Percentiles rank a stretch among this genome's conserved stretches.
phyloP scores from a whole-genome alignment of 2,888 invertebrate genomes.

The Ctenicera cuprea region DNA sequence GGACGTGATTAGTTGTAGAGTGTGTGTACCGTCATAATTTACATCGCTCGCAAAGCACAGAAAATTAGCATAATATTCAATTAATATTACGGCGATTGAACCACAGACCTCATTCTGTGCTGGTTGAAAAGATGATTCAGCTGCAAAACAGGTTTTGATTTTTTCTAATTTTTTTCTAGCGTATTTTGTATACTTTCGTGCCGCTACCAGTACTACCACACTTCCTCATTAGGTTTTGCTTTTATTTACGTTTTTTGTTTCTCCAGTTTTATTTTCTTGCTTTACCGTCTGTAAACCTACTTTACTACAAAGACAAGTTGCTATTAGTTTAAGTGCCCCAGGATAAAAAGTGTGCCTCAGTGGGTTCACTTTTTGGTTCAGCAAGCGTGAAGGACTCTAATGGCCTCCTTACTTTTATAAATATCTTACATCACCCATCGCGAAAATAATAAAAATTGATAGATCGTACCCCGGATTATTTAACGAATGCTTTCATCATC shows the following conservation, averaged over 20 bases:
- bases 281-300: constrained; percentile 28
- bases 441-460: constrained; percentile 48
- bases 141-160: constrained; percentile 6
- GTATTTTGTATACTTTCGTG: not conserved
- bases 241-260: not conserved
- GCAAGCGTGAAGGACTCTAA: constrained; percentile 12
- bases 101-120: constrained; percentile 8
- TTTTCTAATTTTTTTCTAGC: not conserved
- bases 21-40: constrained; percentile 19
- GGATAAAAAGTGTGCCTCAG: constrained; percentile 1
- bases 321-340: constrained; percentile 13
- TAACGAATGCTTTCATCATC: constrained; percentile 52
- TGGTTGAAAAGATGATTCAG: constrained; percentile 11
- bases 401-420: constrained; percentile 25
- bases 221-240: not conserved
- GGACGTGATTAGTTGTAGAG: constrained; percentile 1
- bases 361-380: constrained; percentile 20
- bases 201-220: not conserved
- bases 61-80: constrained; percentile 28
- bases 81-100: constrained; percentile 11
- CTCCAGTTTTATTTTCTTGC: not conserved
- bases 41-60: constrained; percentile 13
- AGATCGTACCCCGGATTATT: constrained; percentile 37
- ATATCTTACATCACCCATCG: constrained; percentile 20
- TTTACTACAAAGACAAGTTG: constrained; percentile 23